phyloP scores from a whole-genome alignment of 2,888 invertebrate species.

The Empis livida region DNA sequence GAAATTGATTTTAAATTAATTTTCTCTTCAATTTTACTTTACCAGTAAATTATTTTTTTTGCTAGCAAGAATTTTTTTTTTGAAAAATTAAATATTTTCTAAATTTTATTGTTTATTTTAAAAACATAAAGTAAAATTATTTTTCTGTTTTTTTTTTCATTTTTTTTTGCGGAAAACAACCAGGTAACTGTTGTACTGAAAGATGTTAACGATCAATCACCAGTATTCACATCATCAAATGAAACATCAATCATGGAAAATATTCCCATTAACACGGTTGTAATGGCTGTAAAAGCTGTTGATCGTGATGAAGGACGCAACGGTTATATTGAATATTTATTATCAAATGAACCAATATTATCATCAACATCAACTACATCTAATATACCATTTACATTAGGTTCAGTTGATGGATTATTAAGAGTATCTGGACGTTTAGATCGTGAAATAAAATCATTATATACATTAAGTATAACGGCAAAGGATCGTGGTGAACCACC shows the following conservation, averaged over 20 bases:
- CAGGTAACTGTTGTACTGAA: constrained; percentile 78
- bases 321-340: constrained; percentile 77
- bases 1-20: too few species aligned
- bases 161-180: too few species aligned
- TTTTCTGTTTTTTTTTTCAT: too few species aligned
- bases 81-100: too few species aligned
- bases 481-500: constrained; percentile 80
- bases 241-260: constrained; percentile 73
- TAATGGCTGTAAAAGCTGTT: constrained; percentile 77
- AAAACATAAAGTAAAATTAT: too few species aligned
- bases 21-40: too few species aligned
- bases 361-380: constrained; percentile 2
- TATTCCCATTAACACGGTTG: constrained; percentile 70
- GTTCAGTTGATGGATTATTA: constrained; percentile 75
- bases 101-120: too few species aligned
- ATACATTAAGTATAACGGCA: constrained; percentile 66
- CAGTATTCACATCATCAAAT: constrained; percentile 69
- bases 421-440: constrained; percentile 78
- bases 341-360: constrained; percentile 46
- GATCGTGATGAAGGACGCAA: constrained; percentile 86
- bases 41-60: too few species aligned
- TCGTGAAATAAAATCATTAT: constrained; percentile 63
- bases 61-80: too few species aligned
- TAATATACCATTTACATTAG: constrained; percentile 61
- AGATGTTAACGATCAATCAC: constrained; percentile 87